Evolutionary conservation across 2,113 vertebrate species (phyloP), one percentile per base, ranked within the genome.

Genomic region (Speoplatyrhinus poulsoni): DNA sequence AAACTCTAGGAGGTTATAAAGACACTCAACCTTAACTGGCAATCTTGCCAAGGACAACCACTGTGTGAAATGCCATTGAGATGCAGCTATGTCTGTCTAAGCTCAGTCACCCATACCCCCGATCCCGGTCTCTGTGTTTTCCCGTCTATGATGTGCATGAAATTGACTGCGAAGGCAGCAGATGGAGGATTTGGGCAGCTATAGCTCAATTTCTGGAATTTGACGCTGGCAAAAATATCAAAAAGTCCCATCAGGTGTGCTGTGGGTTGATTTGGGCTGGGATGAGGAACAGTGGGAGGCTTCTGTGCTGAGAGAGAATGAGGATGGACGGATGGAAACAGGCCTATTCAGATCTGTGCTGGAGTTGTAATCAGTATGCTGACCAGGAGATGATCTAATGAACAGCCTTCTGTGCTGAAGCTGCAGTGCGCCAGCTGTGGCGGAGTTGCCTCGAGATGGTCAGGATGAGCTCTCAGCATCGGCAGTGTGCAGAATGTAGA

Each of bases 361-460:
- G 80, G 63, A 63, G 73, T 59, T 17, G 72, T 77, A 73, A 88
- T 90, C 85, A 76, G 80, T 83, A 88, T 85, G 80, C 83, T 69
- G 77, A 60, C 58, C 62, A 73, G 73, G 70, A 82, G 59, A 73
- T 12, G 49, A 46, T 78, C 77, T 76, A 82, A 85, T 85, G 79
- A 89, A 82, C 70, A 83, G 83, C 62, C 68, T 65, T 84, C 77
- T 81, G 59, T 81, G 49, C 59, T 46, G 70, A 66, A 55, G 73
- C 80, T 64, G 70, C 60, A 59, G 71, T 81, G 79, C 64, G 0
- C 72, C 82, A 83, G 83, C 82, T 86, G 77, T 77, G 70, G 58
- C 58, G 69, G 9, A 75, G 82, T 65, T 83, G 76, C 72, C 78
- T 67, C 61, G 76, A 76, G 33, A 79, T 69, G 67, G 62, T 36